Conservation (phyloP, 1,140 invertebrate genomes). For the Drosophila mojavensis region DNA sequence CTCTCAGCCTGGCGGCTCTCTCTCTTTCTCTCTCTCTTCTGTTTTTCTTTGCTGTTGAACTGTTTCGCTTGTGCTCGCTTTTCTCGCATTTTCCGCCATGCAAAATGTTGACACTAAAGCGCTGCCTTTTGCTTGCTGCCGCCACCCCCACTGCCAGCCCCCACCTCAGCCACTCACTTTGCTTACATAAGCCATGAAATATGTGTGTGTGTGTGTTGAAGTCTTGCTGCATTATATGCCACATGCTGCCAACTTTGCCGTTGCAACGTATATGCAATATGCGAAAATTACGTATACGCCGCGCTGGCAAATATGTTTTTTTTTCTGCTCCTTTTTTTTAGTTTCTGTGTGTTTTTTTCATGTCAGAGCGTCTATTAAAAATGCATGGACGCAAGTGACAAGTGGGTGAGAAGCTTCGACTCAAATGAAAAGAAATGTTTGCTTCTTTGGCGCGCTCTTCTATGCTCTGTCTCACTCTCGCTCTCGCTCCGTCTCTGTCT, state of each 20-base stretch:
- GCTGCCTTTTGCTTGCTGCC: conserved; percentile 45
- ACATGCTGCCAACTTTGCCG: conserved; percentile 58
- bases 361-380: conserved; percentile 49
- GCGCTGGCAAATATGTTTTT: conserved; percentile 63
- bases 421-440: conserved; percentile 48
- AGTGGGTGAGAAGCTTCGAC: conserved; percentile 11
- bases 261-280: conserved; percentile 77
- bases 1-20: not conserved
- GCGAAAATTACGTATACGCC: conserved; percentile 75
- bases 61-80: conserved; percentile 54
- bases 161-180: conserved; percentile 19
- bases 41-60: conserved; percentile 41
- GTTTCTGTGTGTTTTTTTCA: conserved; percentile 42
- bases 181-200: conserved; percentile 63
- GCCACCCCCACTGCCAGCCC: conserved; percentile 21
- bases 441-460: conserved; percentile 3
- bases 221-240: conserved; percentile 59
- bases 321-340: conserved; percentile 14
- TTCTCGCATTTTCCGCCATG: conserved; percentile 71
- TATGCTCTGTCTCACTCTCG: too few relatives aligned
- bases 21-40: not conserved
- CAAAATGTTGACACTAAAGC: conserved; percentile 74
- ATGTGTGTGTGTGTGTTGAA: conserved; percentile 26
- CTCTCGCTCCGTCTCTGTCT: not conserved
- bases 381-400: conserved; percentile 38